phyloP scores from a whole-genome alignment of 2,888 invertebrate species.

The Eilema caniola region DNA sequence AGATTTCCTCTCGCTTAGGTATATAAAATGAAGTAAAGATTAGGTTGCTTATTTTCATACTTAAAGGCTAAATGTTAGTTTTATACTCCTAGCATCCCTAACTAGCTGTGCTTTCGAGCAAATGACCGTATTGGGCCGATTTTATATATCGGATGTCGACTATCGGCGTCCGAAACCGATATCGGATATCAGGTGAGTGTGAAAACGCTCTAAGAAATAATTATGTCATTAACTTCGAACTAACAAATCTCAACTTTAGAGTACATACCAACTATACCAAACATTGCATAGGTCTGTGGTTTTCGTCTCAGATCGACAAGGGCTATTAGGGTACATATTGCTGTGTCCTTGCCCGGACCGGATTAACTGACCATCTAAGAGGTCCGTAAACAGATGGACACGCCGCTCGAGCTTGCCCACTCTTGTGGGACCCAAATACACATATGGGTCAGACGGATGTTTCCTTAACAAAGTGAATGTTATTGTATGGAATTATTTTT shows the following conservation, averaged over 20 bases:
- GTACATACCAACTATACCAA: background rate
- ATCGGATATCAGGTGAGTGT: too few species aligned
- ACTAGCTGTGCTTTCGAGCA: too few species aligned
- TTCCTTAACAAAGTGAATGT: background rate
- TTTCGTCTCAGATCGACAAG: background rate
- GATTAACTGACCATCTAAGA: conserved; percentile 19
- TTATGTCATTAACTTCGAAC: background rate
- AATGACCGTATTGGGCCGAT: too few species aligned
- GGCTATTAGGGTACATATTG: conserved; percentile 3
- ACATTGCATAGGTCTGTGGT: background rate
- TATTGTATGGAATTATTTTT: background rate
- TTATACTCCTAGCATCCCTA: too few species aligned
- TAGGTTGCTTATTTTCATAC: too few species aligned
- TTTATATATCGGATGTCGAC: too few species aligned
- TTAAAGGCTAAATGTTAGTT: too few species aligned
- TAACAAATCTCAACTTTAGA: background rate
- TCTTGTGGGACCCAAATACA: conserved; percentile 14
- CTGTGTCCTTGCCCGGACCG: background rate
- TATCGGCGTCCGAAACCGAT: too few species aligned
- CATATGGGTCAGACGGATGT: background rate
- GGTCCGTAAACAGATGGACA: conserved; percentile 13
- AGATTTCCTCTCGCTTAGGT: too few species aligned
- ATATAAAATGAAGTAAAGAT: too few species aligned
- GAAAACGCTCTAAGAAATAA: too few species aligned
- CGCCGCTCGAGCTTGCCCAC: background rate